A percentile compares a stretch with the other conserved stretches of the same genome.
These are phyloP conservation scores for Clytia hemisphaerica DNA, from an alignment of 30 jellyfish, hydroid and myxozoan genomes.

Conservation along the genomic window DNA sequence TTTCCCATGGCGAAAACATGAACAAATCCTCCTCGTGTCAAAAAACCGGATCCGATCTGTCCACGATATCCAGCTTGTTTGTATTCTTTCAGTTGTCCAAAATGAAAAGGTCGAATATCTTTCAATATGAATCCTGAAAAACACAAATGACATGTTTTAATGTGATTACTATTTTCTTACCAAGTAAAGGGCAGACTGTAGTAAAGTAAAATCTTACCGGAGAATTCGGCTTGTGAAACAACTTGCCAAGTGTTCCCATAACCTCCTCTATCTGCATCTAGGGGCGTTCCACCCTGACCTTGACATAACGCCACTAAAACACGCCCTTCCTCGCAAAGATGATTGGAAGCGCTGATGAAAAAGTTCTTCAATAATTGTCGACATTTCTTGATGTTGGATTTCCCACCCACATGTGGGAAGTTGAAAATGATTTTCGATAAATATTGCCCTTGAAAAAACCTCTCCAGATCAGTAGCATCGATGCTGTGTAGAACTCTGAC, in stretches of 20 bases:
- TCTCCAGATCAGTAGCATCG: constrained; percentile 66
- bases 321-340: constrained; percentile 34
- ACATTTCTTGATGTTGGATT: constrained; percentile 73
- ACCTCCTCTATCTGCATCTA: constrained; percentile 49
- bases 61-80: constrained; percentile 90
- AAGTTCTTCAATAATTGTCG: constrained; percentile 42
- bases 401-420: constrained; percentile 97
- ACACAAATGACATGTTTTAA: too few species aligned
- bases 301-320: constrained; percentile 61
- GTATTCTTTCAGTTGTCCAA: constrained; percentile 17
- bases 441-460: constrained; percentile 9
- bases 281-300: constrained; percentile 98
- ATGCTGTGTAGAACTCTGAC: constrained; percentile 54
- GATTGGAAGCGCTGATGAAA: constrained; percentile 42
- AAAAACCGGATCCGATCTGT: constrained; percentile 48
- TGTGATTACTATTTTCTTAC: too few species aligned
- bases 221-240: constrained; percentile 70
- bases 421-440: constrained; percentile 54
- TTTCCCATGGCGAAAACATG: constrained; percentile 37
- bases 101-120: constrained; percentile 38
- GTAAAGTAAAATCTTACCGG: constrained; percentile 37
- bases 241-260: constrained; percentile 84
- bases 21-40: constrained; percentile 34
- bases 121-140: constrained; percentile 61
- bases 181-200: background rate